Evolutionary conservation across 2,797 vertebrate species (phyloP).

Genomic region (Neopelma chrysocephalum): DNA sequence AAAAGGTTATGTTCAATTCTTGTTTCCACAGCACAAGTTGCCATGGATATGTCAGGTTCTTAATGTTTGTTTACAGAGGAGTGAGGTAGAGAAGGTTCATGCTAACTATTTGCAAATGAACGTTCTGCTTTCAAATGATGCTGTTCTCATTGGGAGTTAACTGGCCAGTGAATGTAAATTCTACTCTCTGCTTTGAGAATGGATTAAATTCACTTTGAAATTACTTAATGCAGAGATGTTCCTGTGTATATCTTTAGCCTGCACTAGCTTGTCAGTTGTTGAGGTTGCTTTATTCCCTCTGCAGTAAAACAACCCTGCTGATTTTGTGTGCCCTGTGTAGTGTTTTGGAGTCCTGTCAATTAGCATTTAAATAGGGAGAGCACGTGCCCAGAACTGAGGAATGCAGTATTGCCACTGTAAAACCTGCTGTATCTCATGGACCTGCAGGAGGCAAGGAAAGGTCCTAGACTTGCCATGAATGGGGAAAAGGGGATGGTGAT

Average conservation of each 20-base stretch:
- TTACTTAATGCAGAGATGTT: neutral
- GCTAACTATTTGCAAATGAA: neutral
- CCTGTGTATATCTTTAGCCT: neutral
- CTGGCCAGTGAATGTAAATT: neutral
- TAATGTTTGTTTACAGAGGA: slow-evolving; percentile 43
- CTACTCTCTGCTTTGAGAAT: neutral
- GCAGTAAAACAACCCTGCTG: neutral
- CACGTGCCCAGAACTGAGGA: neutral
- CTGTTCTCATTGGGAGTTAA: neutral
- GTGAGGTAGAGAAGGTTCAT: neutral
- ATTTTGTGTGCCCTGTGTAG: neutral
- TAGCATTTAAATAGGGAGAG: neutral
- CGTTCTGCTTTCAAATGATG: neutral
- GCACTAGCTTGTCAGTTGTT: neutral
- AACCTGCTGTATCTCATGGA: neutral
- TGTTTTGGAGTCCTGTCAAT: neutral
- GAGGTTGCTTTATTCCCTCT: neutral
- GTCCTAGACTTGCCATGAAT: neutral
- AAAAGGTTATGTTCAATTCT: slow-evolving; percentile 27
- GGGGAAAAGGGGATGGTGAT: neutral
- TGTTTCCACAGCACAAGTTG: slow-evolving; percentile 45
- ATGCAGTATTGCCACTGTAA: neutral
- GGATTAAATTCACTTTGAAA: neutral
- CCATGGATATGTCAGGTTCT: slow-evolving; percentile 47
- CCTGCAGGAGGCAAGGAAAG: neutral